Evolutionary conservation across 1,140 invertebrate genomes (phyloP), one percentile per base, ranked within the genome.

Genomic region (Ruditapes philippinarum): DNA sequence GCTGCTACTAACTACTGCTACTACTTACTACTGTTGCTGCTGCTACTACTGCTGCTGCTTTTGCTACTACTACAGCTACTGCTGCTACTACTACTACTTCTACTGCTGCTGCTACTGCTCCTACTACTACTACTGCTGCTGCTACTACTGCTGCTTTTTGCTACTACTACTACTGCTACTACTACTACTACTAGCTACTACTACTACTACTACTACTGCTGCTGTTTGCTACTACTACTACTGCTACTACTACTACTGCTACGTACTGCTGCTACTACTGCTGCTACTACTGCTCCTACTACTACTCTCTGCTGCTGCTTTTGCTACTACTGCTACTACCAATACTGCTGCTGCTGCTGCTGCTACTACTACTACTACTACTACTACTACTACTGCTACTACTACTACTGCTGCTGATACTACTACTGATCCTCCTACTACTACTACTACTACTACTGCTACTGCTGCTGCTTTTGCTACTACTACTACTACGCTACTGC

Each of bases 241-340:
- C 25, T 49, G 38, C 68, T 85, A 70, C 68, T 73, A 22, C 1
- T 73, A 74, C 82, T 85, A 73, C 82, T 51, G 42, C 82, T 85
- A 51, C 60, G 22, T 73, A 17, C 40, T 74, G 36, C 40, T 70
- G 31, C 36, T 74, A 49, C 42, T 85, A 73, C 68, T 73, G 45
- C 82, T 73, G 19, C 36, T 85, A 70, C 62, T 74, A n/a, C 82
- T 74, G 25, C 42, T 73, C n/a, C 82, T 85, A 57, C 82, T 73
- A 54, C 38, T 57, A 74, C 38, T 73, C n/a, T 33, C 62, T 86
- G 9, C 14, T 57, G 38, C 68, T 86, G n/a, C 83, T 57, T 33
- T 49, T 57, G 7, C 83, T 74, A 60, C 28, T 38, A 54, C 83
- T 86, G 33, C 70, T 86, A 54, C 70, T 36, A 76, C 45, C 36